Conservation (phyloP, 1,140 invertebrate species). For the Drosophila busckii region DNA sequence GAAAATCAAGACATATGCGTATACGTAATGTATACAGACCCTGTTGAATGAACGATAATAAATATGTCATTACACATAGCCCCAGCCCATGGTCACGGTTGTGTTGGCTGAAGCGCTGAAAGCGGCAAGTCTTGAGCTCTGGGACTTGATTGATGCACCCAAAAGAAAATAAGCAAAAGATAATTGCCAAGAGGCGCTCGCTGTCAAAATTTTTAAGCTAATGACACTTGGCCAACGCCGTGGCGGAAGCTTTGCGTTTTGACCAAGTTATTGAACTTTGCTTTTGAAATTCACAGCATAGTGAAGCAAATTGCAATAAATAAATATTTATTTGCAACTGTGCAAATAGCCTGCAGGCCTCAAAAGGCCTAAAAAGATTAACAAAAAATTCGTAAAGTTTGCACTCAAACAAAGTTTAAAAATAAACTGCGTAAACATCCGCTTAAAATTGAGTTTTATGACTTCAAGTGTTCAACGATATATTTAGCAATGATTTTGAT, state of each 20-base stretch:
- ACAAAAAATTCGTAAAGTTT: constrained; percentile 1
- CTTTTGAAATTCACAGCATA: constrained; percentile 13
- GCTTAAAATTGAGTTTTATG: too few species aligned
- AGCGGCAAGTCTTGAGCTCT: neutral
- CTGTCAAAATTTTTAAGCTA: constrained; percentile 2
- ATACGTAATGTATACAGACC: constrained; percentile 45
- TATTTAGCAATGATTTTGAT: too few species aligned
- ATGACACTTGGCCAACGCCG: constrained; percentile 22
- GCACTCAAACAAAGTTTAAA: neutral
- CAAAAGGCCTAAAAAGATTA: neutral
- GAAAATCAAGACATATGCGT: constrained; percentile 29
- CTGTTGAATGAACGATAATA: constrained; percentile 56
- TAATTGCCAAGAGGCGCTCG: constrained; percentile 19
- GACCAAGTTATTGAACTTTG: constrained; percentile 36
- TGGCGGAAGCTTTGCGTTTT: constrained; percentile 3
- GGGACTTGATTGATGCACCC: constrained; percentile 29
- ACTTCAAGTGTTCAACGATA: too few species aligned
- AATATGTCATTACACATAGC: too few species aligned
- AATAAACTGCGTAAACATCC: constrained; percentile 1
- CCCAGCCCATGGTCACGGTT: constrained; percentile 32
- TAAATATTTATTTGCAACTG: constrained; percentile 40
- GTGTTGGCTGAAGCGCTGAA: neutral
- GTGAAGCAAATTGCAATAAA: constrained; percentile 21
- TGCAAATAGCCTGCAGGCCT: constrained; percentile 1
- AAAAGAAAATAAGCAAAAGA: constrained; percentile 5